Evolutionary conservation across 1,140 invertebrate genomes (phyloP), one percentile per base, ranked within the genome.

Genomic region (Drosophila hydei): DNA sequence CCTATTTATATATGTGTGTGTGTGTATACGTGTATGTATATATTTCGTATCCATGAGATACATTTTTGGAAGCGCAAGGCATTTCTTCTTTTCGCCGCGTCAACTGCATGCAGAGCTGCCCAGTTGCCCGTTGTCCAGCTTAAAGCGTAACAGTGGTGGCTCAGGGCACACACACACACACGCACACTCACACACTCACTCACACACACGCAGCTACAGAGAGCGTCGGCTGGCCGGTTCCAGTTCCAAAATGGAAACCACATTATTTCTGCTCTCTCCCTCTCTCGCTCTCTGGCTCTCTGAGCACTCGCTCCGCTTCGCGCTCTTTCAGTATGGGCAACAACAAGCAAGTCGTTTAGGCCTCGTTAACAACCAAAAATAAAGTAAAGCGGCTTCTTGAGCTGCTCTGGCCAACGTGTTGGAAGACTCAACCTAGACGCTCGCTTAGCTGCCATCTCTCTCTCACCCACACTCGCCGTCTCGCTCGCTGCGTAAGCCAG

Each of bases 401-500:
- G 65, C 74, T 74, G 75, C 77, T 78, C 79, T 83, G 74, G 70
- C 56, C 40, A 67, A 68, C 38, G 43, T 58, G 25, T 42, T 60
- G 23, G 19, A 23, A 70, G 72, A 55, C 62, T 72, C 55, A 68
- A 60, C 68, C 72, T 21, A 80, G 33, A 52, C 43, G 50, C 67
- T 77, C 23, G 45, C 51, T 14, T 30, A 47, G 19, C 58, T 18
- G 73, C 63, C 56, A 56, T 73, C 72, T 76, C 69, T 7, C 48
- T 79, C 36, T 12, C 42, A 8, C 54, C 8, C 47, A n/a, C 60
- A 27, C 40, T 25, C 50, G 56, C 67, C 56, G 47, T 77, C 76
- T 73, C 72, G 62, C 72, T 88, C 77, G 69, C 67, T 88, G 89
- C 89, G 89, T 91, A 91, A 91, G 84, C 61, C 89, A 89, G 89